Percentiles rank a stretch among this genome's conserved stretches.
These are phyloP conservation scores for Antechinus stuartii DNA, from an alignment of 2,113 vertebrate species.

Conservation along the genomic window DNA sequence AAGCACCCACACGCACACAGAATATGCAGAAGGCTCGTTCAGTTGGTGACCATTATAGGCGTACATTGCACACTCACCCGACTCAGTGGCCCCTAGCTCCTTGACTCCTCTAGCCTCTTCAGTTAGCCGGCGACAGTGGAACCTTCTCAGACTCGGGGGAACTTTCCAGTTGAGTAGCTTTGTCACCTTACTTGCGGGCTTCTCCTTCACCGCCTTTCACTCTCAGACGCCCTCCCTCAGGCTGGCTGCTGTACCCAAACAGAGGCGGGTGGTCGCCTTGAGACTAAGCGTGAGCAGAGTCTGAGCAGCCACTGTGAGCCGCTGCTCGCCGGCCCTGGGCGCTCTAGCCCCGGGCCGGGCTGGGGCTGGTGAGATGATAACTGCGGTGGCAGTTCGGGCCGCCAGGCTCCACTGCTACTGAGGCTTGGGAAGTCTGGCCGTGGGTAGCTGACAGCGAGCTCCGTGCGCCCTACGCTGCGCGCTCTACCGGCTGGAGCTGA, in stretches of 20 bases:
- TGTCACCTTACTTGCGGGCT: background rate
- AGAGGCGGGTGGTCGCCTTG: background rate
- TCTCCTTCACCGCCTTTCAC: background rate
- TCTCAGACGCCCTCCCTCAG: background rate
- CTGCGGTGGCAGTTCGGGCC: background rate
- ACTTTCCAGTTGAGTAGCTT: constrained; percentile 73
- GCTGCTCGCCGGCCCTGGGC: background rate
- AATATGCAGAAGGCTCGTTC: background rate
- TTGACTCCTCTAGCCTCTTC: background rate
- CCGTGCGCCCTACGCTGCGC: background rate
- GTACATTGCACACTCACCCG: background rate
- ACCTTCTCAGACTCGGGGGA: constrained; percentile 66
- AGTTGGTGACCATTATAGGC: background rate
- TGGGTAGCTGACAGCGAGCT: background rate
- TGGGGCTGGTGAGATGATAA: background rate
- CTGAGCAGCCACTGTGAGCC: background rate
- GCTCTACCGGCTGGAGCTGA: constrained; percentile 60
- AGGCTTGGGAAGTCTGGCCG: background rate
- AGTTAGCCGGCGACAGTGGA: background rate
- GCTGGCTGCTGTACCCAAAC: background rate
- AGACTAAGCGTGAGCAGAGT: background rate
- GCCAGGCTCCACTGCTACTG: background rate
- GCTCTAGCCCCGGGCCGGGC: background rate
- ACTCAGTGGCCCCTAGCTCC: background rate
- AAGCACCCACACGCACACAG: constrained; percentile 31